Percentiles rank a stretch among this genome's conserved stretches.
Evolutionary conservation across 2,797 vertebrate genomes (phyloP).

Genomic region (Arctocebus calabarensis): DNA sequence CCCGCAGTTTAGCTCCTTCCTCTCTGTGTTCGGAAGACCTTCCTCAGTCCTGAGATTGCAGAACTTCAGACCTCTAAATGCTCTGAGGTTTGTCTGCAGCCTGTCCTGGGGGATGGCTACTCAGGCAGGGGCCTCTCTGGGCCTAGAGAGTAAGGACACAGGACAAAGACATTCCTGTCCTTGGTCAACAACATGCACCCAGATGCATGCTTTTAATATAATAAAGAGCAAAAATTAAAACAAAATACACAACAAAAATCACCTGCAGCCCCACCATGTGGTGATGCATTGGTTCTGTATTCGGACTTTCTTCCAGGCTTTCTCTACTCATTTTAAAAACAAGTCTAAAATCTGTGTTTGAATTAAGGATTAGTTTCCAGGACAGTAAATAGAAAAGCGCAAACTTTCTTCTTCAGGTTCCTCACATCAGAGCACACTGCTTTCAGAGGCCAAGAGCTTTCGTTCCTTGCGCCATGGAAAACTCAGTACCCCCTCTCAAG

Average conservation of each 20-base stretch:
- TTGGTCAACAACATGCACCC: background rate
- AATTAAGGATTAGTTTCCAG: background rate
- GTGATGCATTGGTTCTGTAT: background rate
- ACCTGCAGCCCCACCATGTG: background rate
- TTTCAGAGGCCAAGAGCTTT: background rate
- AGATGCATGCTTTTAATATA: background rate
- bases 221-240: background rate
- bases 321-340: background rate
- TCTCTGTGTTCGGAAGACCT: background rate
- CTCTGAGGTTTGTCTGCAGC: background rate
- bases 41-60: background rate
- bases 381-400: background rate
- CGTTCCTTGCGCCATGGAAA: background rate
- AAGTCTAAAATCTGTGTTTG: background rate
- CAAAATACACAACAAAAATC: background rate
- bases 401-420: background rate
- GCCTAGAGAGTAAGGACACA: background rate
- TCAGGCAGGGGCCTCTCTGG: background rate
- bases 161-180: background rate
- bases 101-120: too few relatives aligned
- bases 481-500: background rate
- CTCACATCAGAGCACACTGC: background rate
- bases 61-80: background rate
- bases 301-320: background rate
- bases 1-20: background rate